These are phyloP conservation scores for Myiotriccus ornatus DNA, from an alignment of 2,797 vertebrate genomes.

Conservation along the genomic window DNA sequence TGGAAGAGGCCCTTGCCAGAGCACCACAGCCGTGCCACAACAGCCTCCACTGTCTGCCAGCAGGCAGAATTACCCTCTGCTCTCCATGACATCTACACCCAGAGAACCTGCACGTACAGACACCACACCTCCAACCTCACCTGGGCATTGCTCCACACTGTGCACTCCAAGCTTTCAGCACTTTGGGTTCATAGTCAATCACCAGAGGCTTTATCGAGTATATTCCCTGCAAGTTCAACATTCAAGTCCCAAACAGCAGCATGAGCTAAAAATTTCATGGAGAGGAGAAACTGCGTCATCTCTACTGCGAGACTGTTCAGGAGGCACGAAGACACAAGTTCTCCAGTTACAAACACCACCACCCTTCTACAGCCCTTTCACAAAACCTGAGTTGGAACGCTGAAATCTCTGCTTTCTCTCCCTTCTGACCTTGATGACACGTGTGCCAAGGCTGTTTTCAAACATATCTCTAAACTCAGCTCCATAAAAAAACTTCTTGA, in stretches of 20 bases:
- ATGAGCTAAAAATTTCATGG: neutral
- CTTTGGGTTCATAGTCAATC: neutral
- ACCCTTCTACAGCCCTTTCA: neutral
- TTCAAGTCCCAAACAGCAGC: neutral
- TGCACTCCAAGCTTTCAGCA: neutral
- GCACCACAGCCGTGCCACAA: neutral
- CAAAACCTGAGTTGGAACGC: neutral
- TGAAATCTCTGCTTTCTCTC: neutral
- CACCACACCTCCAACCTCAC: neutral
- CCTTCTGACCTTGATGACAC: neutral
- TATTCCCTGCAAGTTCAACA: neutral
- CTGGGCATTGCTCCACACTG: neutral
- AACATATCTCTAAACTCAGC: neutral
- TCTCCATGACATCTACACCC: neutral
- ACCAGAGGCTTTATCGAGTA: neutral
- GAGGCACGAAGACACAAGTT: neutral
- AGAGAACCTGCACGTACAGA: neutral
- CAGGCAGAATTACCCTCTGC: neutral
- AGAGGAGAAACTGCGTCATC: neutral
- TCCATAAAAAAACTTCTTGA: neutral
- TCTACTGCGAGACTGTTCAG: neutral
- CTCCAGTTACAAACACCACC: neutral
- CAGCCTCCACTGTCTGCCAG: neutral
- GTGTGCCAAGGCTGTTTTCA: slow-evolving; percentile 17
- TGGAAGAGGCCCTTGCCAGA: neutral